Base-by-base conservation (phyloP, 2,888 invertebrate genomes). In the Drosophila kambysellisi region DNA sequence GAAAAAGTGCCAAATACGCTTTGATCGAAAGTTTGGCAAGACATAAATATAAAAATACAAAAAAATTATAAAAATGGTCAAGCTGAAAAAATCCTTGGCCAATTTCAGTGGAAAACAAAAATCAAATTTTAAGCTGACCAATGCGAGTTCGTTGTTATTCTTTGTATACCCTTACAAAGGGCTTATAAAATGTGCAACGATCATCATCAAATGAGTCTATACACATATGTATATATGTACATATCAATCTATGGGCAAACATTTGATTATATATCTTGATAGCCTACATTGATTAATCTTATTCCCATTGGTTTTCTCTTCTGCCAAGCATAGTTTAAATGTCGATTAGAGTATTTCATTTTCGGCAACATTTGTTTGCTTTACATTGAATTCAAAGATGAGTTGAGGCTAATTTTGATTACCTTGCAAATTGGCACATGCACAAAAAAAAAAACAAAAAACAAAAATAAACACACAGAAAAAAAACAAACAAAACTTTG, bases 351-450 rank as follows among this genome's bases (percentile, higher is more conserved):
- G 61, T 53, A 66, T 37, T 50, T 29, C 0, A 11, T 25, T 11
- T 43, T 50, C 50, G 41, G 11, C 25, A 15, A 62, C 48, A 41
- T 51, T n/a, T n/a, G 9, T 39, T 48, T 20, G 43, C 54, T 39
- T 41, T 62, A 53, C 33, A 69, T 52, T 60, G 67, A 57, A 46
- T 61, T 61, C 33, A 17, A 50, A 70, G 61, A 52, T 70, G 54
- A 60, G 43, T 58, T 61, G 32, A 20, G 50, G 73, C 52, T 33
- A 65, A 59, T 70, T 65, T 70, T 67, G 80, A 63, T 75, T 67
- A 64, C 63, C 66, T 72, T 76, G 70, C 54, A 70, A 58, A 67
- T 66, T 52, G 64, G 61, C 63, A 69, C 37, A 65, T 62, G 56
- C 53, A 63, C 54, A 50, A 53, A 56, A 50, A 33, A 48, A 46